These are phyloP conservation scores for Hydropsyche betteni DNA, from an alignment of 2,888 invertebrate species.

Conservation along the genomic window DNA sequence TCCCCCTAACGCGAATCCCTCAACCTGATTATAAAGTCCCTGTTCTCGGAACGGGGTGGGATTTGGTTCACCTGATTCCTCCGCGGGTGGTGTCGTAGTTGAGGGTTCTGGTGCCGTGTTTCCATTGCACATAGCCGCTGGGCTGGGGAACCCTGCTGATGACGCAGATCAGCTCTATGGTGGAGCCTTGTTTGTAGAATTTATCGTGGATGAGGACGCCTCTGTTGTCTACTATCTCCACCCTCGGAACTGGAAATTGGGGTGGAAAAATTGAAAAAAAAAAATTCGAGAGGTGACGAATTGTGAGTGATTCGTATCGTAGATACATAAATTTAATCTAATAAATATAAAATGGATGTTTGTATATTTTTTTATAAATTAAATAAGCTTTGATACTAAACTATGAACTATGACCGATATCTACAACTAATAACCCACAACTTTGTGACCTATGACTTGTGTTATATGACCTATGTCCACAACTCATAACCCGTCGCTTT, in stretches of 20 bases:
- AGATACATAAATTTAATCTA: too few relatives aligned
- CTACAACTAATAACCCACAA: too few relatives aligned
- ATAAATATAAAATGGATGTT: too few relatives aligned
- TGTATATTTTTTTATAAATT: too few relatives aligned
- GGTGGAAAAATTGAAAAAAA: slow-evolving; percentile 28
- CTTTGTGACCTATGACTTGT: too few relatives aligned
- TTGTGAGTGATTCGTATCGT: too few relatives aligned
- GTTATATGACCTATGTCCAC: too few relatives aligned
- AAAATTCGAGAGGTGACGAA: background rate
- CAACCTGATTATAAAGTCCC: too few relatives aligned
- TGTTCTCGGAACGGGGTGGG: background rate
- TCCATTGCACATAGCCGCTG: slow-evolving; percentile 73
- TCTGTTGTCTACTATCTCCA: slow-evolving; percentile 74
- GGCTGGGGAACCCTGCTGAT: slow-evolving; percentile 75
- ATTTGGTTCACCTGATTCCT: slow-evolving; percentile 69
- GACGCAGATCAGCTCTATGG: slow-evolving; percentile 75
- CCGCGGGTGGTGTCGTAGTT: slow-evolving; percentile 74
- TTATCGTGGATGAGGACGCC: slow-evolving; percentile 72
- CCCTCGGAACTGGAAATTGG: slow-evolving; percentile 69
- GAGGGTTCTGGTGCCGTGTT: slow-evolving; percentile 70
- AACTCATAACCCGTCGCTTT: too few relatives aligned
- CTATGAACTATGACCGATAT: too few relatives aligned
- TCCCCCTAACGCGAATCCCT: too few relatives aligned
- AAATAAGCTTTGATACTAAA: too few relatives aligned
- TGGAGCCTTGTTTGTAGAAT: slow-evolving; percentile 75